phyloP scores from a whole-genome alignment of 1,140 invertebrate species.

The Whitmania pigra region DNA sequence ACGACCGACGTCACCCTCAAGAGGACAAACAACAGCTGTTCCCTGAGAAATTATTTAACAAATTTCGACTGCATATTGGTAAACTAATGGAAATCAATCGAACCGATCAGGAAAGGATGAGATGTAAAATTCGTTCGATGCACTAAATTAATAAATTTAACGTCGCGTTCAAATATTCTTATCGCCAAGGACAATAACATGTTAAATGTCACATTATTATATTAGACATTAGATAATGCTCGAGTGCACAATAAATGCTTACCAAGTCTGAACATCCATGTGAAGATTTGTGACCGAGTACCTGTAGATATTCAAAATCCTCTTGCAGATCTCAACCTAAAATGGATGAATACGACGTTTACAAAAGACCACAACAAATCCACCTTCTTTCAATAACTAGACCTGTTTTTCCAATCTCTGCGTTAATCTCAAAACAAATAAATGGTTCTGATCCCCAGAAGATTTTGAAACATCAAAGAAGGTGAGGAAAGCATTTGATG shows the following conservation, averaged over 20 bases:
- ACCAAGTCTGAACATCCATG: slow-evolving; percentile 84
- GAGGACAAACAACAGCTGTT: slow-evolving; percentile 70
- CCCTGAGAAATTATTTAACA: slow-evolving; percentile 48
- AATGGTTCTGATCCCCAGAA: background rate
- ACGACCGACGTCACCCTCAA: slow-evolving; percentile 83
- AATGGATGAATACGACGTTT: slow-evolving; percentile 11
- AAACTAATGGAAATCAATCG: no score
- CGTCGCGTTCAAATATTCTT: no score
- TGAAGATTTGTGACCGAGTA: slow-evolving; percentile 92
- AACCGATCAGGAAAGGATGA: no score
- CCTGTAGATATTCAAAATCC: slow-evolving; percentile 87
- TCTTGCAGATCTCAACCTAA: slow-evolving; percentile 85
- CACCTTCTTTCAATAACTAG: background rate
- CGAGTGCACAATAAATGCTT: slow-evolving; percentile 30
- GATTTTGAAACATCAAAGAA: slow-evolving; percentile 30
- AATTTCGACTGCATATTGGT: no score
- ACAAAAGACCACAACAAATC: no score
- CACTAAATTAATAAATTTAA: no score
- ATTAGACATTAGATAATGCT: slow-evolving; percentile 1
- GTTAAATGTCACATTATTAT: slow-evolving; percentile 16
- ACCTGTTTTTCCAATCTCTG: slow-evolving; percentile 55
- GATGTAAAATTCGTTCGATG: no score
- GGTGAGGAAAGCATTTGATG: slow-evolving; percentile 80
- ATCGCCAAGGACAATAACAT: background rate
- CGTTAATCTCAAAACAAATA: background rate